phyloP scores from a whole-genome alignment of 2,888 invertebrate species.

The Panopea generosa region DNA sequence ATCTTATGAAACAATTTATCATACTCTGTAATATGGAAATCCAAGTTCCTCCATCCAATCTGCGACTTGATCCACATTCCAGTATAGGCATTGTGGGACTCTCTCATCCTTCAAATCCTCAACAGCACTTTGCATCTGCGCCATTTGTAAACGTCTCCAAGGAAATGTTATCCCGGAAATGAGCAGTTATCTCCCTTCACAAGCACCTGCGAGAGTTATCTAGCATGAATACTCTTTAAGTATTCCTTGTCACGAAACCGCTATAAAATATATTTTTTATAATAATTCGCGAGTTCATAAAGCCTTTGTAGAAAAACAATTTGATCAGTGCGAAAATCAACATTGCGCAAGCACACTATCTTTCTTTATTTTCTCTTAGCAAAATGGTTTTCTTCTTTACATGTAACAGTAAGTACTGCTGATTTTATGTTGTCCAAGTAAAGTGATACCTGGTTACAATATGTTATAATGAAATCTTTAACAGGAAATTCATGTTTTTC shows the following conservation, averaged over 20 bases:
- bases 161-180: constrained; percentile 47
- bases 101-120: constrained; percentile 81
- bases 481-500: no score
- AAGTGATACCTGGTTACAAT: constrained; percentile 23
- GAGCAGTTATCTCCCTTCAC: constrained; percentile 16
- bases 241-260: no score
- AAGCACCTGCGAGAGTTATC: constrained; percentile 22
- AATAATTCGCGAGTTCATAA: no score
- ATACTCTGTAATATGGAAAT: constrained; percentile 79
- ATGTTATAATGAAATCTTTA: no score
- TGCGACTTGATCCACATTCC: constrained; percentile 79
- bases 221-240: background rate
- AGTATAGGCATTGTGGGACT: constrained; percentile 81
- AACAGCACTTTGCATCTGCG: constrained; percentile 68
- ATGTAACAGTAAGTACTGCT: constrained; percentile 25
- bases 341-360: constrained; percentile 25
- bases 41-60: constrained; percentile 82
- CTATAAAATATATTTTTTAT: no score
- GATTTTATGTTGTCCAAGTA: constrained; percentile 28
- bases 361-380: background rate
- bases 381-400: constrained; percentile 45
- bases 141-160: constrained; percentile 73
- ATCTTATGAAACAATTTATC: no score
- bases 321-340: background rate
- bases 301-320: no score